A percentile compares a stretch with the other conserved stretches of the same genome.
Evolutionary conservation across 2,113 vertebrate genomes (phyloP).

Genomic region (Vulpes lagopus): DNA sequence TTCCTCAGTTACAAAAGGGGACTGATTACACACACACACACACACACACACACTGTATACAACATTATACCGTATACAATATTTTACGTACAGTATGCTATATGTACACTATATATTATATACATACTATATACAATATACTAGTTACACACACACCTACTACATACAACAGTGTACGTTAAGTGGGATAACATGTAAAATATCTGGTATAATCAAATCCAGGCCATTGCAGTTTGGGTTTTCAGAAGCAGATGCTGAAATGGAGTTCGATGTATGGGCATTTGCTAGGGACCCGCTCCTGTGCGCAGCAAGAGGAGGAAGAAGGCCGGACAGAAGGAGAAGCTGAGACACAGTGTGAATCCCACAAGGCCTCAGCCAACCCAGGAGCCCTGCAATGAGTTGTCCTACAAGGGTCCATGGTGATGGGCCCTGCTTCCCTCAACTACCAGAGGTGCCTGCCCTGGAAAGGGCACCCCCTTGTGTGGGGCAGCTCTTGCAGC

Average conservation of each 20-base stretch:
- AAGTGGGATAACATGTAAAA: neutral
- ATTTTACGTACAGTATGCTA: too few species aligned
- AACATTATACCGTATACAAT: neutral
- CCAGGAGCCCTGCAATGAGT: rapidly evolving
- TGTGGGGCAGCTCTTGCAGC: neutral
- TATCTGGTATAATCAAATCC: neutral
- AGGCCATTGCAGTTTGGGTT: neutral
- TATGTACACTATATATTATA: neutral
- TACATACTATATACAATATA: neutral
- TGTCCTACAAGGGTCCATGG: neutral
- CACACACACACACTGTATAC: neutral
- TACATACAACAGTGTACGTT: neutral
- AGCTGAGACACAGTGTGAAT: neutral
- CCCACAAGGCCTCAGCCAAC: rapidly evolving
- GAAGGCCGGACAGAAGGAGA: neutral
- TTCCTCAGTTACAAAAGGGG: neutral
- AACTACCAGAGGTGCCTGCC: too few species aligned
- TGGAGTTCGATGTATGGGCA: neutral
- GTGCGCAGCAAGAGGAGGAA: neutral
- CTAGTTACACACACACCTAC: neutral
- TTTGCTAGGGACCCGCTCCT: neutral
- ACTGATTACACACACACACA: neutral
- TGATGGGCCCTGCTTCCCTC: neutral
- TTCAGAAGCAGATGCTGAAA: neutral
- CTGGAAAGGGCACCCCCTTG: neutral